These are phyloP conservation scores for Eupithecia subumbrata DNA, from an alignment of 2,888 invertebrate species.

Conservation along the genomic window DNA sequence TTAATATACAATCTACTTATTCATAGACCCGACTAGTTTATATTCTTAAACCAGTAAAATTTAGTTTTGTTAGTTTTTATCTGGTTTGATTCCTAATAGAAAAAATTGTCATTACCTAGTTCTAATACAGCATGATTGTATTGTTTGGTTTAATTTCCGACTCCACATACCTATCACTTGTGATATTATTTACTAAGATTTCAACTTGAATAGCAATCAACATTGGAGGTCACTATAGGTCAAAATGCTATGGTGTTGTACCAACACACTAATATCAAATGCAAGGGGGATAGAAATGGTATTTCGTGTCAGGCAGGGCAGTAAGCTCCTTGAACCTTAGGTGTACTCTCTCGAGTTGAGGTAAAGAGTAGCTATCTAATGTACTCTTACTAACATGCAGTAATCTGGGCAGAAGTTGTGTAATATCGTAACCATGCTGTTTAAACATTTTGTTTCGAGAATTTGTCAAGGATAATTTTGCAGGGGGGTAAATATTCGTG, in stretches of 20 bases:
- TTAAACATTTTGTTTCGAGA: background rate
- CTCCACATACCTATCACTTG: background rate
- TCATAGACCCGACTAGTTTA: background rate
- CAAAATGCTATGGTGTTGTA: slow-evolving; percentile 33
- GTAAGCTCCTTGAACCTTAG: background rate
- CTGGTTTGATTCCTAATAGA: background rate
- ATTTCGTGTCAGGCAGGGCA: background rate
- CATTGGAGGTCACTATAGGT: slow-evolving; percentile 52
- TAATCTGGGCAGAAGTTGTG: slow-evolving; percentile 62
- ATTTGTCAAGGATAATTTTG: background rate
- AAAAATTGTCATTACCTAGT: background rate
- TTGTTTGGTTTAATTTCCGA: background rate
- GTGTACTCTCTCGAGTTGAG: slow-evolving; percentile 12
- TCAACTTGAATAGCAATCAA: slow-evolving; percentile 15
- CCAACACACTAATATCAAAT: background rate
- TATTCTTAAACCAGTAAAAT: background rate
- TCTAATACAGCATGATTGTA: background rate
- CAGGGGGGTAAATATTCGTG: background rate
- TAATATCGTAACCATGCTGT: slow-evolving; percentile 54
- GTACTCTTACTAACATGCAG: slow-evolving; percentile 17
- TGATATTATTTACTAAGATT: background rate
- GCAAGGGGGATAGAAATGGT: background rate
- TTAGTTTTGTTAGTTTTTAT: background rate
- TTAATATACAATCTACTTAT: background rate
- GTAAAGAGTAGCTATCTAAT: slow-evolving; percentile 29